Conservation (phyloP, 2,113 vertebrate genomes). For the Ophiodon elongatus region DNA sequence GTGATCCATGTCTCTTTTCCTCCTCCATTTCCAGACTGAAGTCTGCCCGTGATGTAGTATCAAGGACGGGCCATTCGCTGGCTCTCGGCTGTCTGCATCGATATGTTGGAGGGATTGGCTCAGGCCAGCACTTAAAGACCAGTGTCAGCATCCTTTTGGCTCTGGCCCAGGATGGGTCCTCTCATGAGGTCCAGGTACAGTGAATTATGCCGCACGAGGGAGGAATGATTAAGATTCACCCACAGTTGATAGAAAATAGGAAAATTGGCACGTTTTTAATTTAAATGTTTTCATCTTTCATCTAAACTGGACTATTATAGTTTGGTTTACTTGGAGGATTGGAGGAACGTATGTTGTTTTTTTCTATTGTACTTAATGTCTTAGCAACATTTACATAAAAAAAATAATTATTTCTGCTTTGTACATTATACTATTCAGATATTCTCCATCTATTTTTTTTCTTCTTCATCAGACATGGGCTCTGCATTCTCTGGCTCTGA, state of each 20-base stretch:
- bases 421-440: not conserved
- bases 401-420: not conserved
- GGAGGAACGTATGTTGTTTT: not conserved
- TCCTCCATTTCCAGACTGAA: constrained; percentile 87
- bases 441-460: not conserved
- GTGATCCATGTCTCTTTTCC: constrained; percentile 11
- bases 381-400: not conserved
- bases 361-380: not conserved
- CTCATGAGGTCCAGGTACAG: constrained; percentile 96
- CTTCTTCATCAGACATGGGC: constrained; percentile 91
- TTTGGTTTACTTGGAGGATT: not conserved
- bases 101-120: constrained; percentile 98
- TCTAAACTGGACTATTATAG: not conserved
- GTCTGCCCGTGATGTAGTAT: constrained; percentile 97
- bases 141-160: constrained; percentile 98
- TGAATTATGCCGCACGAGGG: constrained; percentile 11
- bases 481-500: constrained; percentile 96
- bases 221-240: constrained; percentile 18
- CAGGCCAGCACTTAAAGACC: constrained; percentile 98
- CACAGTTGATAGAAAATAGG: not conserved
- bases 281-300: not conserved
- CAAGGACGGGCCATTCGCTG: constrained; percentile 96
- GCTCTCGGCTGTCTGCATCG: constrained; percentile 98
- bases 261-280: not conserved
- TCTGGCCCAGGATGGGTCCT: constrained; percentile 96